Conservation (phyloP, 2,113 vertebrate genomes). For the Xenotilapia flavipinnis region DNA sequence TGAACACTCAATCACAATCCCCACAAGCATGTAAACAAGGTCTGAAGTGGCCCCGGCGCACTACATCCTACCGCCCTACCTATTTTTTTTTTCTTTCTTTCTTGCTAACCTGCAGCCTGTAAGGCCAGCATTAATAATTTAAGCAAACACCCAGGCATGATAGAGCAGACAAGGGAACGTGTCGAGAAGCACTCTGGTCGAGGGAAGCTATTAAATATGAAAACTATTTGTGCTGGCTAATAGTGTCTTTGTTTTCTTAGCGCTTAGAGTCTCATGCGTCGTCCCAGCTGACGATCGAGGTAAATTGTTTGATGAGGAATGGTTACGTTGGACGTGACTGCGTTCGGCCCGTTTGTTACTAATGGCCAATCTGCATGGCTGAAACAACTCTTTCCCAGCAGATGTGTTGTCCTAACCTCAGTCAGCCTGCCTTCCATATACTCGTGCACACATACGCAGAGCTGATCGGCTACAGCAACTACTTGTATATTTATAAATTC, state of each 20-base stretch:
- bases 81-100: conserved; percentile 7
- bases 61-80: not conserved
- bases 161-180: conserved; percentile 44
- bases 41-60: not conserved
- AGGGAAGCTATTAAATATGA: conserved; percentile 67
- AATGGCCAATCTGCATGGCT: conserved; percentile 7
- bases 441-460: not conserved
- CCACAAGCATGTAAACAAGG: conserved; percentile 54
- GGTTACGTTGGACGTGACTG: not conserved
- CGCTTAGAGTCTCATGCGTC: not conserved
- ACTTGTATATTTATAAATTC: conserved; percentile 67
- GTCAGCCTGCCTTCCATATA: not conserved
- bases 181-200: conserved; percentile 38
- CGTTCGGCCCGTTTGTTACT: not conserved
- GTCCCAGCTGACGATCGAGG: not conserved
- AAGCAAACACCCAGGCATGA: conserved; percentile 56
- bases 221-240: conserved; percentile 60
- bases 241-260: conserved; percentile 44
- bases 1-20: conserved; percentile 50
- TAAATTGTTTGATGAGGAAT: conserved; percentile 21
- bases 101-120: conserved; percentile 44
- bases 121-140: conserved; percentile 67
- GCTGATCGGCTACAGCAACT: conserved; percentile 14
- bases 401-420: conserved; percentile 40
- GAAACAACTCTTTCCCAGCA: conserved; percentile 1